Percentiles rank a stretch among this genome's conserved stretches.
Evolutionary conservation across 2,113 vertebrate genomes (phyloP).

Genomic region (Ptyas mucosa): DNA sequence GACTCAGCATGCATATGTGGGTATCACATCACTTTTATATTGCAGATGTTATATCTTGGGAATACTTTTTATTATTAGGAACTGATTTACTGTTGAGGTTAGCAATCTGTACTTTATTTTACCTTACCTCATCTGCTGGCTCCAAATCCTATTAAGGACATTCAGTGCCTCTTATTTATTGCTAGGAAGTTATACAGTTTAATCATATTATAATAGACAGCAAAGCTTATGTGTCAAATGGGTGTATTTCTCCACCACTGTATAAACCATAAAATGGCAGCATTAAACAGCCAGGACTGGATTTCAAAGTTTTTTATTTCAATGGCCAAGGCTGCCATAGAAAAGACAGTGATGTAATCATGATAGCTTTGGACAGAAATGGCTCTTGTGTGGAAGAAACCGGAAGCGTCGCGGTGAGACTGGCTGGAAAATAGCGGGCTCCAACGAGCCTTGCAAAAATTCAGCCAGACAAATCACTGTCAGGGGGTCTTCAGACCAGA

Average conservation of each 20-base stretch:
- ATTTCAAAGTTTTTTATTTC: not conserved
- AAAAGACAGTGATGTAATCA: not conserved
- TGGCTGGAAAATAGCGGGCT: too few species aligned
- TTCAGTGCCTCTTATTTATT: not conserved
- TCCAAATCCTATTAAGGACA: not conserved
- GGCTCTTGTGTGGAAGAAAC: not conserved
- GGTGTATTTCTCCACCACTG: not conserved
- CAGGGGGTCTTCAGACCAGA: too few species aligned
- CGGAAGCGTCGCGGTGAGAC: too few species aligned
- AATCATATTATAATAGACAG: not conserved
- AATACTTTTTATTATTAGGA: not conserved
- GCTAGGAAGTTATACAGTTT: not conserved
- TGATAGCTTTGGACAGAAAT: not conserved
- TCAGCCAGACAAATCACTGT: too few species aligned
- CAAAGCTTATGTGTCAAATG: not conserved
- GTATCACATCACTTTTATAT: not conserved
- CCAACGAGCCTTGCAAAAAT: too few species aligned
- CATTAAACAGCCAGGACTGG: not conserved
- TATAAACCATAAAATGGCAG: not conserved
- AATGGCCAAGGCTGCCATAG: not conserved
- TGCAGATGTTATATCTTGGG: not conserved
- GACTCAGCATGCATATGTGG: accelerated
- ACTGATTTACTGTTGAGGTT: constrained; percentile 4
- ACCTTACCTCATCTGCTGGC: not conserved
- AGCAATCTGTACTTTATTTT: not conserved